Evolutionary conservation across 1,140 invertebrate genomes (phyloP), one percentile per base, ranked within the genome.

Genomic region (Eumeta japonica): DNA sequence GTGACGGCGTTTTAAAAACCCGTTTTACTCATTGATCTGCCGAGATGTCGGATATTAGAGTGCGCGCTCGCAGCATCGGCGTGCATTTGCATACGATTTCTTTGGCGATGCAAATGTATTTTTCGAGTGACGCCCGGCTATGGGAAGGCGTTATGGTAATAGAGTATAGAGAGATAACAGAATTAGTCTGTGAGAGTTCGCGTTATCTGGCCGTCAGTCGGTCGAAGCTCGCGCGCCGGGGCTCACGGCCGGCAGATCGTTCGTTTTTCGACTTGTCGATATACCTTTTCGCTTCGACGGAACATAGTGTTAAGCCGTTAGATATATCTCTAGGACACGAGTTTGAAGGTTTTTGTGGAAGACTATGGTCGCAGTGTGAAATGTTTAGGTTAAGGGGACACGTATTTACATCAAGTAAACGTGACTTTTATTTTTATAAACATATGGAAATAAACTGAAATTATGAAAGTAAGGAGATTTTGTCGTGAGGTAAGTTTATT

Each of bases 21-120:
- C 61, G 66, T 71, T 73, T 66, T 56, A 59, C 50, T 58, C 55
- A 73, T 73, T 68, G 62, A 73, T 65, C 60, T 52, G 41, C 45
- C 55, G 57, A 56, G 15, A 33, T 33, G 13, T 53, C 38, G 53
- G 52, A 61, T 63, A 54, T 58, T 62, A 58, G 62, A n/a, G n/a
- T 24, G n/a, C 20, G 5, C 20, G 20, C 20, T n/a, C 20, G 20
- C 5, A 7, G 20, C 20, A 24, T 24, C 5, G 5, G 20, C n/a
- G n/a, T 62, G 51, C 52, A 44, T 72, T 72, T 64, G 67, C 65
- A 68, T 70, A 67, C 40, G 52, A 50, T 60, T 59, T 56, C 62
- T 64, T 64, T 59, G 46, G 45, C 42, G 56, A 70, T 73, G 65
- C 58, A 62, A 65, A 72, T 68, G 51, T 46, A 45, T 5, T 33